These are phyloP conservation scores for Neelides sp. DNA, from an alignment of 1,140 invertebrate species.

Conservation along the genomic window DNA sequence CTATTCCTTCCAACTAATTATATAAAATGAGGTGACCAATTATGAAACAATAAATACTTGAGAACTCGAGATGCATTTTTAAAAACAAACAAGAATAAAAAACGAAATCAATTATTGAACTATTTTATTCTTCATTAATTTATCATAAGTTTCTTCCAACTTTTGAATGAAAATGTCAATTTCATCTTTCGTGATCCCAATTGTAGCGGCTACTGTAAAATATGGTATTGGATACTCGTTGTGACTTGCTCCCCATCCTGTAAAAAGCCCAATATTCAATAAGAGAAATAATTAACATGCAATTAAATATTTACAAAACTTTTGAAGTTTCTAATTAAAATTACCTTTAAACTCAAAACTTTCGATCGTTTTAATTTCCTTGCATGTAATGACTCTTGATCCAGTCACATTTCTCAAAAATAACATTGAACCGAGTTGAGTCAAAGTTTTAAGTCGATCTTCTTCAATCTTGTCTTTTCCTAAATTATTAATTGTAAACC, in stretches of 20 bases:
- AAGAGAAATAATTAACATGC: conserved; percentile 1
- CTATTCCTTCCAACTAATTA: too few species aligned
- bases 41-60: too few species aligned
- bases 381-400: conserved; percentile 47
- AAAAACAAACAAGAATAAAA: too few species aligned
- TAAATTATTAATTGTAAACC: conserved; percentile 35
- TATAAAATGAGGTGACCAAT: too few species aligned
- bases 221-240: conserved; percentile 50
- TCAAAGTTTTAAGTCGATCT: conserved; percentile 31
- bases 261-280: conserved; percentile 31
- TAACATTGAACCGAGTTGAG: conserved; percentile 56
- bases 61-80: too few species aligned
- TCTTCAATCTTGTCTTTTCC: conserved; percentile 37
- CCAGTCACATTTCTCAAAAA: conserved; percentile 59
- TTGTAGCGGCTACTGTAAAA: conserved; percentile 54
- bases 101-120: too few species aligned
- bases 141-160: conserved; percentile 46
- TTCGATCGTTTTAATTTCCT: conserved; percentile 44
- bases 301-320: not conserved
- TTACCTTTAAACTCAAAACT: conserved; percentile 46
- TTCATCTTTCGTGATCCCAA: conserved; percentile 54
- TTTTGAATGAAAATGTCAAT: conserved; percentile 52
- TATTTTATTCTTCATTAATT: conserved; percentile 37
- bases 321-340: conserved; percentile 1
- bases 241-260: conserved; percentile 56